Evolutionary conservation across 2,113 vertebrate species (phyloP), one percentile per base, ranked within the genome.

Genomic region (Ptilorrhoa leucosticta): DNA sequence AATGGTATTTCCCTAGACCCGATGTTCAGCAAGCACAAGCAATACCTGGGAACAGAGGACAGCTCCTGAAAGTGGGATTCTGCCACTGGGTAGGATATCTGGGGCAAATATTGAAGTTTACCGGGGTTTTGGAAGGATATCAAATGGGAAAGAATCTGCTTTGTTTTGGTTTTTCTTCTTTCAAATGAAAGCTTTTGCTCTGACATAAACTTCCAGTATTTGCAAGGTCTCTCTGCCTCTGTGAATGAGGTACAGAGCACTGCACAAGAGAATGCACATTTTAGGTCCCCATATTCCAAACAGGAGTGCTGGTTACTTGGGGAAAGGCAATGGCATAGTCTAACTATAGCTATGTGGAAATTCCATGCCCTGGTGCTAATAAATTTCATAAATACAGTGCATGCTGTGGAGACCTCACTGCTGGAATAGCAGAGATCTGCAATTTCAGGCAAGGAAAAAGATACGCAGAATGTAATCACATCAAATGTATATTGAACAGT

Each of bases 401-500:
- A 79, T 83, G 70, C 64, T 91, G 64, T 28, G 84, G 40, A 95
- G 73, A 70, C 56, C 80, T 87, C 60, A 73, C 51, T 0, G 6
- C 50, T 91, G 65, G 22, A 72, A 65, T 17, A 79, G 48, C 61
- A 69, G 60, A 82, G 33, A 72, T 76, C 44, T 87, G 70, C 73
- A 80, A 47, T 73, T 90, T 72, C 65, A 69, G 73, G 86, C 64
- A 87, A 87, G 84, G 65, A 61, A 66, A 86, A 94, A 71, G 17
- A 63, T 10, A 87, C 6, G 76, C 57, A 95, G 87, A 96, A 76
- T 82, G 94, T 90, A 96, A 97, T 97, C 94, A 95, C 93, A 48
- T 85, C 95, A 90, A 96, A 94, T 75, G 60, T 60, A 23, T 60
- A 23, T 9, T 23, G 40, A 93, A 70, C 75, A 89, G 65, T 42